Base-by-base conservation (phyloP, 2,113 vertebrate species). In the Tapirus terrestris region DNA sequence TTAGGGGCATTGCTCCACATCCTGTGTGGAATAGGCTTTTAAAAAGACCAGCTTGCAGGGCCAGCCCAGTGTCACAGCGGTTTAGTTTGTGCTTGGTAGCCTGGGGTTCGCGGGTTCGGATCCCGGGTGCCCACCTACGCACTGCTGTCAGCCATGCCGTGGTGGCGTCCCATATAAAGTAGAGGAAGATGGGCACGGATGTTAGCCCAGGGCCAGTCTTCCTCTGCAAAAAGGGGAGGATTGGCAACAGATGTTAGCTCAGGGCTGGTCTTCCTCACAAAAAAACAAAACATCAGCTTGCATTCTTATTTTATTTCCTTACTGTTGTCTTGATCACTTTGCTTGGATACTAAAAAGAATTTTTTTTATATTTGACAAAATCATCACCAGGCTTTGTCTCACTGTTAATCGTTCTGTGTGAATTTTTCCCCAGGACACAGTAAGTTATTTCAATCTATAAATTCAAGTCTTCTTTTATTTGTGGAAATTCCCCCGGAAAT, bases 401-500 rank as follows among this genome's bases (percentile, higher is more conserved):
- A 56, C 5, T 70, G 7, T 53, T 75, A 92, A 81, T 45, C 61
- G 61, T 48, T 73, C 75, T 43, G 5, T 39, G 39, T 53, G 51
- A 84, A 36, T 33, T 80, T 81, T 53, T 77, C 45, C 31, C 20
- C 14, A 58, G 4, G 51, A 60, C 11, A 63, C 13, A 39, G 14
- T n/a, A 67, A 53, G 48, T 61, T 11, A 58, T 65, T 87, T 58
- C 48, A 72, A 76, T 8, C 56, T 72, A 48, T 3, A 56, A 63
- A 87, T 87, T 96, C 36, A 91, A 67, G 27, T 60, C 8, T 45
- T 75, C 39, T 25, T 80, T 67, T 61, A 80, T 85, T 84, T 85
- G 56, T 85, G 48, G 23, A 94, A 92, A 92, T 96, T 89, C 48
- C 39, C 36, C 31, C 53, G 60, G 72, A 84, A 85, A n/a, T 76